Base-by-base conservation (phyloP, 2,888 invertebrate genomes). In the Chymomyza procnemis region DNA sequence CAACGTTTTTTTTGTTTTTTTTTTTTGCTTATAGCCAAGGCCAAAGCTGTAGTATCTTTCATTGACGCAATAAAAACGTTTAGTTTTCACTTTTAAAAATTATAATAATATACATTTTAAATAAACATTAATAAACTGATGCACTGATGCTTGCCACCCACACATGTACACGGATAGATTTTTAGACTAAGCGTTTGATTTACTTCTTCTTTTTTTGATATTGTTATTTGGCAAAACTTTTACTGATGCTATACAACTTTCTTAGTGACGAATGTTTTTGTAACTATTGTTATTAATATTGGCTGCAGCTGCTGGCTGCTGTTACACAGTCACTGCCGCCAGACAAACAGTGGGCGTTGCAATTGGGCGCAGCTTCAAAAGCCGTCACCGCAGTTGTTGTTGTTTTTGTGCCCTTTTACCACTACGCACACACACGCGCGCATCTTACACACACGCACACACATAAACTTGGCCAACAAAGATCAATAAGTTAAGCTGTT, bases 11-110 rank as follows among this genome's bases (percentile, higher is more conserved):
- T 79, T 77, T 66, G 41, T 57, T 67, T 67, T 58, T 71, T 63
- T 57, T 67, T 67, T 58, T 71, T 63, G 41, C 56, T 65, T 46
- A 73, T 66, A 67, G 74, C 72, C 85, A 87, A 87, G 82, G 83
- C 74, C 69, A 82, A 67, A 67, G 67, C 68, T 78, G 70, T 67
- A 70, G 69, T 54, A 71, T 63, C 69, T 71, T 72, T 69, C 73
- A 60, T 65, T 59, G 50, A 56, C 62, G 73, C 76, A 61, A 50
- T 18, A 16, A 21, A 18, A 60, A 54, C 54, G 63, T 58, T 71
- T 54, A 48, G 46, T 80, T 83, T 71, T 57, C 60, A 60, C 26
- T n/a, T 52, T 50, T 50, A 50, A 14, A 14, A 12, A 41, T 12
- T 12, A 41, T 41, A 12, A 41, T 12, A 41, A 41, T 71, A 70